phyloP scores from a whole-genome alignment of 2,888 invertebrate species.

The Pristionchus arcanus region DNA sequence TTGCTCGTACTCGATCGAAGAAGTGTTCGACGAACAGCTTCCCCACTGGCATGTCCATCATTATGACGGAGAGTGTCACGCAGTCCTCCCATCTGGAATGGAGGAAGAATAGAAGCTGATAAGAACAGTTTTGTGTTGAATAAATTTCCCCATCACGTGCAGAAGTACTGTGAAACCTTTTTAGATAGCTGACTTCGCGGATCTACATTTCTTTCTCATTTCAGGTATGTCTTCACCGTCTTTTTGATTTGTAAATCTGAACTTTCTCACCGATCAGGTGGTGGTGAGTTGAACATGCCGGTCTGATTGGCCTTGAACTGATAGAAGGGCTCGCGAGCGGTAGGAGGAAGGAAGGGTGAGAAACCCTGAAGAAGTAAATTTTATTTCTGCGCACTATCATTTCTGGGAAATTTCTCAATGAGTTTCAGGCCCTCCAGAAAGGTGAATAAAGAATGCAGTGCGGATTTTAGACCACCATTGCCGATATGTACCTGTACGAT shows the following conservation, averaged over 20 bases:
- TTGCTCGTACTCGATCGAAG: slow-evolving; percentile 75
- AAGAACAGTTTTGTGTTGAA: too few species aligned
- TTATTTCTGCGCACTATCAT: neutral
- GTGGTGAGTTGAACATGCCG: slow-evolving; percentile 74
- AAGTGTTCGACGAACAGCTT: slow-evolving; percentile 77
- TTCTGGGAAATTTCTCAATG: neutral
- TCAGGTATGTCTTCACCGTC: neutral
- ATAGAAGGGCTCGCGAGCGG: slow-evolving; percentile 72
- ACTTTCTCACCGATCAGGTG: slow-evolving; percentile 65
- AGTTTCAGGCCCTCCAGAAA: too few species aligned
- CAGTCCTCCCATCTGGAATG: slow-evolving; percentile 78
- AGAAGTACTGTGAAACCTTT: too few species aligned
- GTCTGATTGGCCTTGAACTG: slow-evolving; percentile 77
- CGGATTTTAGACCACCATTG: neutral
- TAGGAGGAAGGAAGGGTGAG: slow-evolving; percentile 73
- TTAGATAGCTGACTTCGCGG: neutral
- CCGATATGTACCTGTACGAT: slow-evolving; percentile 69
- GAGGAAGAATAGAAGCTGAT: too few species aligned
- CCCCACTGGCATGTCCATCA: slow-evolving; percentile 79
- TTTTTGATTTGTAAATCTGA: neutral
- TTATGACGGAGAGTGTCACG: slow-evolving; percentile 73
- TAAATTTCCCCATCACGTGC: too few species aligned
- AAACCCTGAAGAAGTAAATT: slow-evolving; percentile 60
- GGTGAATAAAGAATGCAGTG: neutral
- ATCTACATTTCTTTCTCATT: neutral